phyloP scores from a whole-genome alignment of 2,797 vertebrate species.

The Halcyon chelicuti region DNA sequence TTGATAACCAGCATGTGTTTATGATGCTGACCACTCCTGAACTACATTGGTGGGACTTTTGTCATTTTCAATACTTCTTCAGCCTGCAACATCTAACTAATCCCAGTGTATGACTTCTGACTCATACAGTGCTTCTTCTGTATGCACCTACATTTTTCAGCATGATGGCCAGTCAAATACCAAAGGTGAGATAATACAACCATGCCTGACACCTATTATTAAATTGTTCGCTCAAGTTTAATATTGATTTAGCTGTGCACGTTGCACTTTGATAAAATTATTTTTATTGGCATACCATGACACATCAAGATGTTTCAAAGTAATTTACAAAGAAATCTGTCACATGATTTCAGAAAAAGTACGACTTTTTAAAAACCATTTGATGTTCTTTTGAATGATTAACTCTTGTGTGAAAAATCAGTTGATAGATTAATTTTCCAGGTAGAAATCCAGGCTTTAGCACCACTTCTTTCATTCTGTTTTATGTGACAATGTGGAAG shows the following conservation, averaged over 20 bases:
- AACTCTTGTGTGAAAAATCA: neutral
- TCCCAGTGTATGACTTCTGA: neutral
- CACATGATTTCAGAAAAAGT: neutral
- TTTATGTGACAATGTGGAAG: neutral
- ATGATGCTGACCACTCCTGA: neutral
- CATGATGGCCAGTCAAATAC: constrained; percentile 8
- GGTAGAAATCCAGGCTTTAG: neutral
- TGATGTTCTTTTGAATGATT: neutral
- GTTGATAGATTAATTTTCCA: neutral
- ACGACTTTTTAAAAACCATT: neutral
- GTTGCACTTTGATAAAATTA: neutral
- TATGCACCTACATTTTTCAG: neutral
- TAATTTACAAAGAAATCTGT: neutral
- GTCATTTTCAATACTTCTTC: neutral
- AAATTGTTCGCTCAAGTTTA: neutral
- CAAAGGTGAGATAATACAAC: constrained; percentile 5
- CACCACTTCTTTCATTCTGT: neutral
- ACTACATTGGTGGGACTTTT: neutral
- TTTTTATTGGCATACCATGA: neutral
- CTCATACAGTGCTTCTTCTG: neutral
- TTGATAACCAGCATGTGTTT: neutral
- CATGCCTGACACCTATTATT: constrained; percentile 1
- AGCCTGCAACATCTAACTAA: neutral
- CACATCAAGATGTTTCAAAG: neutral
- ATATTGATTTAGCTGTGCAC: neutral